Evolutionary conservation across 2,888 invertebrate genomes (phyloP), one percentile per base, ranked within the genome.

Genomic region (Holacanthella duospinosa): DNA sequence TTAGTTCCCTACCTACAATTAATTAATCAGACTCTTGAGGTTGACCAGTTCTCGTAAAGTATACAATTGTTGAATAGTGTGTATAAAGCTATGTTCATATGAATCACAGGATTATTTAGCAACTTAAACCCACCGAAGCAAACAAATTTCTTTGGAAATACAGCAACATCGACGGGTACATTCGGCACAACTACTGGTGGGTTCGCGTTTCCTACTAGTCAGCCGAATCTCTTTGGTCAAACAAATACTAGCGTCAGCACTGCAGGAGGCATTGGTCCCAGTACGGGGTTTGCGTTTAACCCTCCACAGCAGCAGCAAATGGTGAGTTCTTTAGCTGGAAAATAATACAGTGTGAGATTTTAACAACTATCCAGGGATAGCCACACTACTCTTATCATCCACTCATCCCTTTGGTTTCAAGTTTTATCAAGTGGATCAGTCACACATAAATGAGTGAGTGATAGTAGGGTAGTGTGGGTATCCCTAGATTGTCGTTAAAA

Each of bases 271-370:
- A 67, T 72, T 29, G 70, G 71, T 26, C 12, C 67, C 19, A 64
- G 58, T 55, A 48, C 59, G 29, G 59, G 59, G 24, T 60, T 53
- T 48, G 21, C 57, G 9, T 55, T 60, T 21, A 24, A 54, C 25
- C 59, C 59, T 3, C 29, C 63, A 26, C 59, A 24, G 12, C 70
- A 65, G 59, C 67, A 61, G 61, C 82, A 0, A 76, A 78, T 1
- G 82, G 83, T 75, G 82, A 82, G 53, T 68, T 16, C 6, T 36
- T 36, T 36, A 9, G 6, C 36, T 16, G 16, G 36, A 9, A 36
- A 9, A 36, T 36, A 36, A n/a, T n/a, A n/a, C n/a, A n/a, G n/a
- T n/a, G n/a, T n/a, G n/a, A n/a, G n/a, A n/a, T n/a, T n/a, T n/a
- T n/a, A n/a, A n/a, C n/a, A n/a, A n/a, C n/a, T n/a, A n/a, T n/a